Evolutionary conservation across 1,140 invertebrate genomes (phyloP), one percentile per base, ranked within the genome.

Genomic region (Watersipora subatra): DNA sequence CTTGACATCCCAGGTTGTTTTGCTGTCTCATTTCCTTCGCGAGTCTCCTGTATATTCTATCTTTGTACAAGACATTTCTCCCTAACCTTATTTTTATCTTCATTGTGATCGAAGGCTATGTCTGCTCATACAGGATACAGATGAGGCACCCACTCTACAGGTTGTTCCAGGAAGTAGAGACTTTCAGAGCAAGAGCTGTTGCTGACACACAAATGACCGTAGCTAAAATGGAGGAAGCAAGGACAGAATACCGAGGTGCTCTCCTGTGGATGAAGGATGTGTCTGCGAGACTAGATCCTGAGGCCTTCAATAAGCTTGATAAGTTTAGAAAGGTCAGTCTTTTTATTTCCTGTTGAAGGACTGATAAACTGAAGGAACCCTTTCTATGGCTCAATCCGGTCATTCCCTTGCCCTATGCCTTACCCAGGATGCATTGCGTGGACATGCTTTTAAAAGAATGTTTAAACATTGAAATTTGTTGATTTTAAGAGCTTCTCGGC

Each of bases 231-330:
- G 95, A 99, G 77, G 91, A 90, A 75, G 85, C 89, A 1, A 84
- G 97, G 64, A 96, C 91, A n/a, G 93, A 97, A 72, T 99, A 99
- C 79, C 71, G 85, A 64, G 94, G 93, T 0, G 90, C 93, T 0
- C 83, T 99, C 1, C 88, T 91, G 73, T 99, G 97, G 96, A 99
- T 99, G 95, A 99, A 99, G 81, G 91, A 96, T 69, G 87, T 92
- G 1, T 97, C 93, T 64, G 87, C 90, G 69, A 89, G 97, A 77
- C 82, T 99, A 20, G 94, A 99, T 82, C 97, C 97, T 0, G 96
- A 99, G 75, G 93, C 92, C 0, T 91, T 89, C 62, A 90, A 92
- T 72, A 92, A 96, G 66, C 80, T 99, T 46, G 93, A 98, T 72
- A 93, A 91, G 80, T 99, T 97, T 78, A 84, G 95, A 70, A 97